Base-by-base conservation (phyloP, 92 coral and sea anemone species). In the Phymanthus crucifer region DNA sequence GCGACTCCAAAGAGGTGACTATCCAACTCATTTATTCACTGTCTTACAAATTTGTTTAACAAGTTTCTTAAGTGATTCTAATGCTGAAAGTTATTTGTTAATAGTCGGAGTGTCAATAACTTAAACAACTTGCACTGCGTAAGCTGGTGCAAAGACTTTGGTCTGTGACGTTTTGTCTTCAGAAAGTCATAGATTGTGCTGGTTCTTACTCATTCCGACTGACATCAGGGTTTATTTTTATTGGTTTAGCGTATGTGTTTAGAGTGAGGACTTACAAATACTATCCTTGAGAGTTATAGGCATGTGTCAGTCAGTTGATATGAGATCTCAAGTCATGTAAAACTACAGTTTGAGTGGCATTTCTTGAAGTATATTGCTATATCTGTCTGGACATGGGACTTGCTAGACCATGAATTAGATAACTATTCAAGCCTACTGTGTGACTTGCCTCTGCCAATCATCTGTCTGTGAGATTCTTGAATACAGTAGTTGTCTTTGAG, bases 1-100 rank as follows among this genome's bases (percentile, higher is more conserved):
- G 40, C 19, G 43, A 74, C 19, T 31, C 66, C 57, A 40, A 3
- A 9, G 75, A 71, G 75, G 75, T 71, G 46, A 71, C 50, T 71
- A 71, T 71, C 8, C 40, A 38, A 61, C 68, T 24, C 68, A 29
- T 61, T 61, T 27, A 10, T 61, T 27, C 19, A 61, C 68, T 61
- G 33, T 61, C 68, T 61, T 61, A 24, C 68, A 26, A 61, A 61
- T 61, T 61, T 61, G 68, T 61, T 61, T 61, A 61, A 27, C 68
- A 61, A 61, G 68, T 61, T 29, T 61, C 16, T 27, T 26, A 61
- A 61, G 68, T 61, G 29, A 61, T 61, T 34, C 13, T 61, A n/a
- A 29, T 61, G 17, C 35, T 61, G 34, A 29, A 61, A 34, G 7
- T 24, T 61, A 61, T 27, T 61, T 61, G 68, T n/a, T 58, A 58